Evolutionary conservation across 2,113 vertebrate genomes (phyloP).

Genomic region (Piliocolobus tephrosceles): DNA sequence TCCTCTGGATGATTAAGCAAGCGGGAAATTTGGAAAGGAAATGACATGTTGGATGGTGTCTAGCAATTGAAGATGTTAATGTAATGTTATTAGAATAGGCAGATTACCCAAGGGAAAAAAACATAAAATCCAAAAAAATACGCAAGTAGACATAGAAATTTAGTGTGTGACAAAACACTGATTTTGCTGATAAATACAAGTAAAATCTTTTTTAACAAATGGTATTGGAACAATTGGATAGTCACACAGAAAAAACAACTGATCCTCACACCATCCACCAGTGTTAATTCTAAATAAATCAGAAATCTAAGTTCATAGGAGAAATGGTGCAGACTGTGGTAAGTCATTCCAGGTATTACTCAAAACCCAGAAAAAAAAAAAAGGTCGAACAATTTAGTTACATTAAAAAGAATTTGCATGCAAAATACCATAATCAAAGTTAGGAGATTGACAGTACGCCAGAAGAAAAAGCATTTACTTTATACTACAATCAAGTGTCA

Average conservation of each 20-base stretch:
- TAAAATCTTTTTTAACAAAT: neutral
- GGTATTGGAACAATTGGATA: no score
- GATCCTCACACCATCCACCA: neutral
- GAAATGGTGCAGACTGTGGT: neutral
- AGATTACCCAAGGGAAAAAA: neutral
- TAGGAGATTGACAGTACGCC: neutral
- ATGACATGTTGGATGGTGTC: neutral
- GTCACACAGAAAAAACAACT: neutral
- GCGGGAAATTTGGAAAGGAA: neutral
- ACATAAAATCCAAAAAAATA: neutral
- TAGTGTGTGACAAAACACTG: neutral
- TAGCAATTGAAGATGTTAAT: neutral
- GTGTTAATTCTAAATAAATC: neutral
- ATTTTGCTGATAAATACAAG: neutral
- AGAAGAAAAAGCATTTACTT: neutral
- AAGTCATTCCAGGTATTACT: neutral
- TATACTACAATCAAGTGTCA: neutral
- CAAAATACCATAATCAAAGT: neutral
- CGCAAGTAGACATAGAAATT: neutral
- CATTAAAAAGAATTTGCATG: neutral
- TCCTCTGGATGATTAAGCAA: neutral
- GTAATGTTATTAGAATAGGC: neutral
- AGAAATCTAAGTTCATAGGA: neutral
- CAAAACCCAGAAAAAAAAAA: neutral
- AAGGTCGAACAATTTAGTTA: neutral